Evolutionary conservation across 2,797 vertebrate genomes (phyloP).

Genomic region (Alfaro cultratus): DNA sequence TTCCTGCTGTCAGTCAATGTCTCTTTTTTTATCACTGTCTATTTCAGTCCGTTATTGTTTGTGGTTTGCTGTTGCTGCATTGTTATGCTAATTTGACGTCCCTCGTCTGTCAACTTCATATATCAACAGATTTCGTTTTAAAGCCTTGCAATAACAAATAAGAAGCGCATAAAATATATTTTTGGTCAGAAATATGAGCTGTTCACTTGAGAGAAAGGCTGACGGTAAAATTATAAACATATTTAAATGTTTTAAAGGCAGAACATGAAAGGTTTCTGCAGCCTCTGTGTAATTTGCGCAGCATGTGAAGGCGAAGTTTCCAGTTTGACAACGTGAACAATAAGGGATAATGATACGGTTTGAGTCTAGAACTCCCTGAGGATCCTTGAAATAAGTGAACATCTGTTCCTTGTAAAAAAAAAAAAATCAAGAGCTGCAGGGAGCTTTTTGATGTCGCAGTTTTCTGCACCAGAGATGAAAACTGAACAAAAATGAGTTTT

Average conservation of each 20-base stretch:
- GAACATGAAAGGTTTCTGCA: neutral
- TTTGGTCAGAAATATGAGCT: neutral
- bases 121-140: neutral
- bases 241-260: neutral
- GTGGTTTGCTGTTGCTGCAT: neutral
- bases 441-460: neutral
- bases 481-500: neutral
- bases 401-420: neutral
- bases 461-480: neutral
- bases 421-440: neutral
- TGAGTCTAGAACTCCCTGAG: neutral
- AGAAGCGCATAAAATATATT: neutral
- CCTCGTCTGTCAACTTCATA: neutral
- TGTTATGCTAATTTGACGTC: neutral
- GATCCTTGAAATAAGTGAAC: neutral
- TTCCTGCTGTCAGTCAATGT: neutral
- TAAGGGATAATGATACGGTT: neutral
- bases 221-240: neutral
- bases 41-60: neutral
- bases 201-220: neutral
- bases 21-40: neutral
- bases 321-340: constrained; percentile 1
- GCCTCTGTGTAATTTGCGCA: neutral
- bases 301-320: neutral
- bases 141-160: neutral